Conservation (phyloP, 2,797 vertebrate genomes). For the Acipenser ruthenus region DNA sequence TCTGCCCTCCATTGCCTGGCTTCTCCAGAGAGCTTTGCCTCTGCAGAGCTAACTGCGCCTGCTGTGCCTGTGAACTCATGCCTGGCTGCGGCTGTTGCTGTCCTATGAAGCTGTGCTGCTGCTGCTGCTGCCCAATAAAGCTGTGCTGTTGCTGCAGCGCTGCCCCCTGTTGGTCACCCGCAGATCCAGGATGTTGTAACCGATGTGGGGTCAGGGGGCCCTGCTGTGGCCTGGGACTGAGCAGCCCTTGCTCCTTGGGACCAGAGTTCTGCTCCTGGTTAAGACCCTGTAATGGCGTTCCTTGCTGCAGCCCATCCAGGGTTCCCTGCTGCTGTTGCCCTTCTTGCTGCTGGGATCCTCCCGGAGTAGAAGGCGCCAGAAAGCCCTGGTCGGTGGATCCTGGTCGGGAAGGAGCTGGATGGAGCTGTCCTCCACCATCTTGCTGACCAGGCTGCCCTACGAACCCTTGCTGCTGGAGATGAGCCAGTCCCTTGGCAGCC, state of each 20-base stretch:
- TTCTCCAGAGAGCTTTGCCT: conserved; percentile 52
- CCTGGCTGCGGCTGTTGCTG: conserved; percentile 34
- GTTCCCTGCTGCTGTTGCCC: conserved; percentile 50
- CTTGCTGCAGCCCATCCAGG: conserved; percentile 37
- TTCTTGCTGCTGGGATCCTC: conserved; percentile 32
- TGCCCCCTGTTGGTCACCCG: conserved; percentile 49
- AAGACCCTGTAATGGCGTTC: conserved; percentile 14
- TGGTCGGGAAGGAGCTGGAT: conserved; percentile 53
- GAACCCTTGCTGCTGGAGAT: conserved; percentile 44
- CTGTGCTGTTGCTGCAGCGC: conserved; percentile 48
- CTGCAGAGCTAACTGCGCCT: conserved; percentile 41
- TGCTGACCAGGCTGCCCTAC: conserved; percentile 40
- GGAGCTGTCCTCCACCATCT: conserved; percentile 50
- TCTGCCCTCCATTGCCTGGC: conserved; percentile 9
- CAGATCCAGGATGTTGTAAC: conserved; percentile 40
- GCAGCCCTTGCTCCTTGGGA: conserved; percentile 53
- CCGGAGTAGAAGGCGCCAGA: conserved; percentile 42
- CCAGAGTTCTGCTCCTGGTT: conserved; percentile 45
- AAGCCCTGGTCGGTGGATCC: conserved; percentile 19
- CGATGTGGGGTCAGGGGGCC: conserved; percentile 51
- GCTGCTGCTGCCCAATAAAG: conserved; percentile 40
- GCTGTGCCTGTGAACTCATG: conserved; percentile 35
- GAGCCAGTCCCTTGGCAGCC: conserved; percentile 54
- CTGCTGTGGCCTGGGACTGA: conserved; percentile 56
- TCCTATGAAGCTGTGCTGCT: conserved; percentile 14